A percentile compares a stretch with the other conserved stretches of the same genome.
Conservation (phyloP, 2,113 vertebrate genomes). For the Trematomus loennbergii region DNA sequence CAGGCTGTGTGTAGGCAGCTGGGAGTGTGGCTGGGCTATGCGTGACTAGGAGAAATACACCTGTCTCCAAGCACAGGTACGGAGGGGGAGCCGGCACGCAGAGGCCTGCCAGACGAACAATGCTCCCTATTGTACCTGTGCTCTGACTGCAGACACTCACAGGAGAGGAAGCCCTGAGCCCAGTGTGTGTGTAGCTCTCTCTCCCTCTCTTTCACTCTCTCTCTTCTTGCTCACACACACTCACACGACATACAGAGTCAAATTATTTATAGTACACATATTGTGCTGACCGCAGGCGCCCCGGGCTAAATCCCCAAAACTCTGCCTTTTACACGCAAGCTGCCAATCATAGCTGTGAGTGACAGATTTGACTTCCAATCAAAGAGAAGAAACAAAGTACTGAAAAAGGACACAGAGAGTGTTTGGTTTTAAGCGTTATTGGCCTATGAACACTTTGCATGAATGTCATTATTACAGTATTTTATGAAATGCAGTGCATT, state of each 20-base stretch:
- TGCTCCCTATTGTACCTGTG: constrained; percentile 87
- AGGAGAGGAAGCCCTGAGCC: constrained; percentile 85
- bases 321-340: constrained; percentile 83
- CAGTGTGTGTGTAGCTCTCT: constrained; percentile 49
- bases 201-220: constrained; percentile 21
- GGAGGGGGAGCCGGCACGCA: constrained; percentile 84
- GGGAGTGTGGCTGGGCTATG: constrained; percentile 80
- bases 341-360: constrained; percentile 77
- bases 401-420: not conserved
- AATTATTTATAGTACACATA: constrained; percentile 81
- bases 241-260: constrained; percentile 61
- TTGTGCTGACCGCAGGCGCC: constrained; percentile 80
- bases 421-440: constrained; percentile 28
- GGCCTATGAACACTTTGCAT: constrained; percentile 4
- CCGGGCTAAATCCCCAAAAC: constrained; percentile 75
- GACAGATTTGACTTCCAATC: constrained; percentile 54
- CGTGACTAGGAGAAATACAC: constrained; percentile 89
- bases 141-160: constrained; percentile 78
- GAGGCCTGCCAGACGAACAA: constrained; percentile 89
- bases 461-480: not conserved
- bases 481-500: not conserved
- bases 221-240: constrained; percentile 46
- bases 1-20: constrained; percentile 69
- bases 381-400: not conserved
- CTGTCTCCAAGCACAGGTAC: constrained; percentile 89